phyloP scores from a whole-genome alignment of 1,140 invertebrate species.

The Cydia fagiglandana region DNA sequence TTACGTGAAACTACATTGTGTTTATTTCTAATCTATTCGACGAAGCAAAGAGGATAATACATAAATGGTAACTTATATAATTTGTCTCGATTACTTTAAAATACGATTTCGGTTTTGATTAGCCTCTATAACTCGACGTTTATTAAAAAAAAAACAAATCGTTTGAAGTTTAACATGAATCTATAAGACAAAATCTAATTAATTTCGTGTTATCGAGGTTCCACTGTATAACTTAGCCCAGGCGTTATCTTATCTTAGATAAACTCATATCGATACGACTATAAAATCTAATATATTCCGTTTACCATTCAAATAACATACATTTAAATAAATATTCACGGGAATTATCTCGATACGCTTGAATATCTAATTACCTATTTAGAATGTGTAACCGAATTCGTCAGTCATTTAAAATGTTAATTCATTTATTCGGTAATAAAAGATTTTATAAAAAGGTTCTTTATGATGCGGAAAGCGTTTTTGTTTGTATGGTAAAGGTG shows the following conservation, averaged over 20 bases:
- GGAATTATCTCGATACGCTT: conserved; percentile 9
- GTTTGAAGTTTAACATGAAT: no score
- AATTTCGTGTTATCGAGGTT: background rate
- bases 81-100: no score
- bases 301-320: background rate
- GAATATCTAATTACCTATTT: conserved; percentile 27
- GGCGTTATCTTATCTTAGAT: background rate
- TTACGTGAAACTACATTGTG: no score
- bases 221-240: background rate
- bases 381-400: conserved; percentile 16
- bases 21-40: no score
- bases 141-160: no score
- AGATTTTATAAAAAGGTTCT: conserved; percentile 27
- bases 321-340: conserved; percentile 25
- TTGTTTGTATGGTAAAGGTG: conserved; percentile 35
- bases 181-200: no score
- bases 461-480: conserved; percentile 30
- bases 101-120: no score
- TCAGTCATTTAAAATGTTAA: conserved; percentile 23
- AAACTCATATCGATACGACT: background rate
- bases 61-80: no score
- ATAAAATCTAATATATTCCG: background rate
- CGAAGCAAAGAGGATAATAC: no score
- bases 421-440: conserved; percentile 10
- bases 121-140: no score